Evolutionary conservation across 2,797 vertebrate species (phyloP), one percentile per base, ranked within the genome.

Genomic region (Craterocephalus amniculus): DNA sequence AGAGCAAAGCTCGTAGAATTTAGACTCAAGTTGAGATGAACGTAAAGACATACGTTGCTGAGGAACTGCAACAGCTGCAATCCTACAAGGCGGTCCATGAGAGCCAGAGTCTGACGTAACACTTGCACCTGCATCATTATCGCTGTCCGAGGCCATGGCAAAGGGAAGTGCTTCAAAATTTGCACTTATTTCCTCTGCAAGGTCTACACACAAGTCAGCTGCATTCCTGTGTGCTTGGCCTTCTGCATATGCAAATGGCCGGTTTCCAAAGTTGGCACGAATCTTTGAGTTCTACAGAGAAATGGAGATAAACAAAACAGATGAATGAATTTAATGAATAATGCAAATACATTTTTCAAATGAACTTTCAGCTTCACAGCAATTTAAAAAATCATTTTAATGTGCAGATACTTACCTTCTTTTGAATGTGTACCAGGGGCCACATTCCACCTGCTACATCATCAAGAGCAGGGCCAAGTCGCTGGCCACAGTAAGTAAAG

Each of bases 111-210:
- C 98, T 0, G 98, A 99, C 0, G 98, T 96, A 38, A 97, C 96
- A 85, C 98, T 99, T 81, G 97, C 95, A 65, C 98, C 97, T 2
- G 98, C 98, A 29, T 99, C 98, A 0, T 99, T 99, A 84, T 99
- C 98, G 0, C 98, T 99, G 85, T 99, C 98, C 1, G 98, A 99
- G 29, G 98, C 98, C 98, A 98, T 99, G 64, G 98, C 98, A 64
- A 99, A 99, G 22, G 98, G 98, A 62, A 99, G 85, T 0, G 96
- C 98, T 92, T 99, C 98, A n/a, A 99, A 99, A 92, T 99, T 99
- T 72, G 97, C 97, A 0, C 98, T 99, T 74, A 99, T 99, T 91
- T 99, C 98, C 71, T 99, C 98, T 0, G 98, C 97, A 2, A 99
- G 93, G 88, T 99, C 98, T 0, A 98, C 92, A 75, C 97, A 99